Percentiles rank a stretch among this genome's conserved stretches.
Conservation (phyloP, 2,888 invertebrate species). For the Noctua fimbriata region DNA sequence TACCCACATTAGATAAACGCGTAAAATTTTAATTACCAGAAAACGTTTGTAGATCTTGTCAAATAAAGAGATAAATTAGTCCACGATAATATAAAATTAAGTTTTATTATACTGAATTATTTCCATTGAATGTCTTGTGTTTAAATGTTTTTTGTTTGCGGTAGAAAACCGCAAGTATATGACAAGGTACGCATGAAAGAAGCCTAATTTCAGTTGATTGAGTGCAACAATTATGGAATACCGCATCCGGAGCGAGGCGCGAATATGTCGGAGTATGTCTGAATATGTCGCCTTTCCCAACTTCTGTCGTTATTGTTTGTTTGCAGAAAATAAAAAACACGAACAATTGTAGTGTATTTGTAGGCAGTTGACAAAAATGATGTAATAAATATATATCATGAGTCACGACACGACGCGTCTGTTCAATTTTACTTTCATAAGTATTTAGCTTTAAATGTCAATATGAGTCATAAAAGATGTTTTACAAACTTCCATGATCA, state of each 20-base stretch:
- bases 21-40: slow-evolving; percentile 43
- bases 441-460: background rate
- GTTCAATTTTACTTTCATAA: slow-evolving; percentile 23
- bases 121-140: slow-evolving; percentile 32
- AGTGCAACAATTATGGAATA: slow-evolving; percentile 78
- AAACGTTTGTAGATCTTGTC: slow-evolving; percentile 17
- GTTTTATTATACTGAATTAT: slow-evolving; percentile 36
- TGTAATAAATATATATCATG: slow-evolving; percentile 17
- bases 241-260: slow-evolving; percentile 86
- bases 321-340: slow-evolving; percentile 50
- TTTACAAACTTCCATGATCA: background rate
- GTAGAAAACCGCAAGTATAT: slow-evolving; percentile 60
- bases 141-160: slow-evolving; percentile 44
- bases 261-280: slow-evolving; percentile 77
- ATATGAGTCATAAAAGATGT: slow-evolving; percentile 1
- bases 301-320: slow-evolving; percentile 62
- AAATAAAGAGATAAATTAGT: slow-evolving; percentile 29
- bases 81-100: slow-evolving; percentile 37
- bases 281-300: slow-evolving; percentile 69
- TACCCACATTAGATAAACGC: slow-evolving; percentile 25
- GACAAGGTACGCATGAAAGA: slow-evolving; percentile 73
- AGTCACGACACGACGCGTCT: slow-evolving; percentile 40
- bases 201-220: slow-evolving; percentile 74
- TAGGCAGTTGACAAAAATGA: slow-evolving; percentile 38
- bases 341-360: slow-evolving; percentile 34